Conservation (phyloP, 2,888 invertebrate genomes). For the Drosophila demipolita region DNA sequence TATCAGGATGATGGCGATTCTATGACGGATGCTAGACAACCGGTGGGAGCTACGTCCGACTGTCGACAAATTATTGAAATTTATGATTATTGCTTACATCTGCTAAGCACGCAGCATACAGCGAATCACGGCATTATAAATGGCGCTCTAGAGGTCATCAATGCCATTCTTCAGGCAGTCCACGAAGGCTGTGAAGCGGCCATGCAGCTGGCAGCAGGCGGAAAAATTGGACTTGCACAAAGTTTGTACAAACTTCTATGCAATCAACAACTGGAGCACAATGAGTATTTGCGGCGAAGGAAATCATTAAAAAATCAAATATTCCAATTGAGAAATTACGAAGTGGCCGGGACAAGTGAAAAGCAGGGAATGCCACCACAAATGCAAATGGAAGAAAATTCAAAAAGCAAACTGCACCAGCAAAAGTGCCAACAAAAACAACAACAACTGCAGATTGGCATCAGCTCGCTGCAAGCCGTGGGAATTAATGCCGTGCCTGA, state of each 20-base stretch:
- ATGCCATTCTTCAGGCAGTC: constrained; percentile 83
- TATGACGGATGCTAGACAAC: constrained; percentile 46
- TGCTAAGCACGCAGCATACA: constrained; percentile 88
- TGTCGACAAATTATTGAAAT: constrained; percentile 87
- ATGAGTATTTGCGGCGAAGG: constrained; percentile 84
- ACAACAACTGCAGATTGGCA: constrained; percentile 50
- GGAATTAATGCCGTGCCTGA: constrained; percentile 69
- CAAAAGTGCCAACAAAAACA: constrained; percentile 62
- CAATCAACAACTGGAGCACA: constrained; percentile 84
- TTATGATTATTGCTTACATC: constrained; percentile 91
- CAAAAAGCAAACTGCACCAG: constrained; percentile 70
- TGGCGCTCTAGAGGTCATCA: constrained; percentile 90
- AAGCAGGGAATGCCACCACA: constrained; percentile 44
- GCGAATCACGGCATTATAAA: constrained; percentile 95
- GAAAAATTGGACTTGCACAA: constrained; percentile 59
- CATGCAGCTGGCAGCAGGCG: constrained; percentile 19
- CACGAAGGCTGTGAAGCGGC: constrained; percentile 55
- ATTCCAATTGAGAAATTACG: constrained; percentile 84
- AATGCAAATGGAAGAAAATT: constrained; percentile 73
- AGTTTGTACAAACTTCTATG: constrained; percentile 81
- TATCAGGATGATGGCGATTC: constrained; percentile 68
- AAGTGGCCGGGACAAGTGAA: constrained; percentile 71
- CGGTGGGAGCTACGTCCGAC: constrained; percentile 62
- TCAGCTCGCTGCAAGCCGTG: constrained; percentile 59
- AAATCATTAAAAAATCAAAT: constrained; percentile 85